Conservation (phyloP, 2,888 invertebrate species). For the Agrochola circellaris region DNA sequence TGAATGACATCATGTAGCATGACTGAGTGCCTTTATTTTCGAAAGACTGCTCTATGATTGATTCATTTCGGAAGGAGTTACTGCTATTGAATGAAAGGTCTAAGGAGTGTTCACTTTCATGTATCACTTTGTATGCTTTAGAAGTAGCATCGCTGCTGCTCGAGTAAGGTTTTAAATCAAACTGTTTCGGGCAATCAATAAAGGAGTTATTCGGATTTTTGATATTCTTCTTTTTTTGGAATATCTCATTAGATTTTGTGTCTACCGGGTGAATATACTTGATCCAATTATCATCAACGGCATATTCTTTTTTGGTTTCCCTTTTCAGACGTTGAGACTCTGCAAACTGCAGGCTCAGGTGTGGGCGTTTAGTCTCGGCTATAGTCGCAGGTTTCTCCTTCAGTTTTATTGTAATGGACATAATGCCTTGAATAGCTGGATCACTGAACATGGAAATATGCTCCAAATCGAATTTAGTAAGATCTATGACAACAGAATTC, state of each 20-base stretch:
- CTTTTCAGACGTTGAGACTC: constrained; percentile 55
- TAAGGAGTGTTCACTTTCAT: constrained; percentile 71
- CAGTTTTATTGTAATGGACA: constrained; percentile 78
- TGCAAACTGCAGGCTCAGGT: constrained; percentile 73
- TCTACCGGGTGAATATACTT: constrained; percentile 52
- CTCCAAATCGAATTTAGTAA: constrained; percentile 80
- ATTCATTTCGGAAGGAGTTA: constrained; percentile 61
- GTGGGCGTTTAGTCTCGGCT: constrained; percentile 68
- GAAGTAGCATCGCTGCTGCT: constrained; percentile 77
- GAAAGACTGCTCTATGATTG: constrained; percentile 45
- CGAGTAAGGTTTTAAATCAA: constrained; percentile 72
- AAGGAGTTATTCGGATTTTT: constrained; percentile 16
- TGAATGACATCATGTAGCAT: constrained; percentile 78
- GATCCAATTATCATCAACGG: constrained; percentile 63
- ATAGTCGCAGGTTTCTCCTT: constrained; percentile 73
- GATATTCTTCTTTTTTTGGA: constrained; percentile 42
- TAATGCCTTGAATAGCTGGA: constrained; percentile 69
- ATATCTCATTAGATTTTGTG: constrained; percentile 63
- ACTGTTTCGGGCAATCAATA: constrained; percentile 53
- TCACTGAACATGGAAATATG: constrained; percentile 77
- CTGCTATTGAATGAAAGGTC: constrained; percentile 70
- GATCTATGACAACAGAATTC: constrained; percentile 78
- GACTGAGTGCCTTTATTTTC: constrained; percentile 73
- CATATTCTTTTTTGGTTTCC: constrained; percentile 34
- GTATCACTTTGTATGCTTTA: constrained; percentile 69